phyloP scores from a whole-genome alignment of 1,140 invertebrate species.

The Diabrotica undecimpunctata region DNA sequence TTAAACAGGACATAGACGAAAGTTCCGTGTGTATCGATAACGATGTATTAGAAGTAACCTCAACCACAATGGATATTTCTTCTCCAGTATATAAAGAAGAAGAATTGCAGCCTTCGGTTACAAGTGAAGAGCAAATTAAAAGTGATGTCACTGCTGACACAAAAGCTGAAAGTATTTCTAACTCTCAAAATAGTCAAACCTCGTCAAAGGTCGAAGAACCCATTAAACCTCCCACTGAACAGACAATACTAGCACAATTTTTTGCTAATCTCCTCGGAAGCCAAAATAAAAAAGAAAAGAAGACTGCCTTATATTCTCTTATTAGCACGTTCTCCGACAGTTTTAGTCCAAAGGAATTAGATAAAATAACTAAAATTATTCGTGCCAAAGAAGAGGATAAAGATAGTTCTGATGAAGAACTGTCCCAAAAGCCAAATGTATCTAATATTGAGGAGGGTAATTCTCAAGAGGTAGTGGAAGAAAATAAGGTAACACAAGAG shows the following conservation, averaged over 20 bases:
- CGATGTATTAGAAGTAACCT: neutral
- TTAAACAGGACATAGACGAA: neutral
- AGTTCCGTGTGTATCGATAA: neutral
- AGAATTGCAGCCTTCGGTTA: neutral
- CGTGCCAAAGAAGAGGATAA: constrained; percentile 27
- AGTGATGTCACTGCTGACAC: neutral
- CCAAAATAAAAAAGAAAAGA: constrained; percentile 35
- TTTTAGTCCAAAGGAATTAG: constrained; percentile 29
- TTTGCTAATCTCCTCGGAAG: constrained; percentile 35
- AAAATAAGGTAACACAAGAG: constrained; percentile 15
- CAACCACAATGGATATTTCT: neutral
- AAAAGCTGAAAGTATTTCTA: neutral
- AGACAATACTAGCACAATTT: constrained; percentile 36
- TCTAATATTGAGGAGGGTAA: constrained; percentile 5
- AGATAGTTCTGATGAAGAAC: constrained; percentile 19
- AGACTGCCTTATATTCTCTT: constrained; percentile 31
- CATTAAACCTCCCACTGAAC: constrained; percentile 21
- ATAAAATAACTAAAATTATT: constrained; percentile 34
- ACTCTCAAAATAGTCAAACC: neutral
- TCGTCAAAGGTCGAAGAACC: constrained; percentile 5
- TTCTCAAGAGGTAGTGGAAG: constrained; percentile 6
- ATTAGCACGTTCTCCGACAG: constrained; percentile 35
- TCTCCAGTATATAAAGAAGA: neutral
- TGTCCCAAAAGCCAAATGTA: constrained; percentile 14
- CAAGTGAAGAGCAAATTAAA: neutral